phyloP scores from a whole-genome alignment of 2,113 vertebrate genomes.

The Lycocorax pyrrhopterus region DNA sequence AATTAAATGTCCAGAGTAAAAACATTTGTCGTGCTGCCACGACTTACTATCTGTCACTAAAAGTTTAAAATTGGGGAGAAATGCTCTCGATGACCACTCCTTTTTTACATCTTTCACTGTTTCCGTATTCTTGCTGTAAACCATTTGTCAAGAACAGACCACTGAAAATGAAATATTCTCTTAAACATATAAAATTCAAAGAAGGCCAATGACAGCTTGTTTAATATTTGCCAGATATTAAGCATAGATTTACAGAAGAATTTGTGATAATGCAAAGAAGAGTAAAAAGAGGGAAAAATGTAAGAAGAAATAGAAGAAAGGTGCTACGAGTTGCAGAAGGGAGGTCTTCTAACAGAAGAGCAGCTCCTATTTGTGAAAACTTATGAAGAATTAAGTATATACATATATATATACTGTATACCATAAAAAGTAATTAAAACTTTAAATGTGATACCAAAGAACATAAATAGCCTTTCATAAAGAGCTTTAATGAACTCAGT shows the following conservation, averaged over 20 bases:
- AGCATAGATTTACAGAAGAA: not conserved
- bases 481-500: not conserved
- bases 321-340: not conserved
- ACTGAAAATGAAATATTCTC: not conserved
- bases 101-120: not conserved
- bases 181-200: not conserved
- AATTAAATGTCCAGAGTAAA: not conserved
- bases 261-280: not conserved
- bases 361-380: not conserved
- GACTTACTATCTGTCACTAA: not conserved
- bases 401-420: too few relatives aligned
- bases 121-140: not conserved
- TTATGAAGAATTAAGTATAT: not conserved
- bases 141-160: not conserved
- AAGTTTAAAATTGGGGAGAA: not conserved
- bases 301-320: not conserved
- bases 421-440: not conserved
- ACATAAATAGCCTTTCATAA: not conserved
- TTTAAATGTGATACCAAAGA: not conserved
- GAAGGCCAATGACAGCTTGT: not conserved
- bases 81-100: not conserved
- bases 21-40: not conserved
- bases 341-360: not conserved
- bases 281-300: not conserved
- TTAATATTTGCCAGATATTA: not conserved